Evolutionary conservation across 1,140 invertebrate species (phyloP), one percentile per base, ranked within the genome.

Genomic region (Diorhabda sublineata): DNA sequence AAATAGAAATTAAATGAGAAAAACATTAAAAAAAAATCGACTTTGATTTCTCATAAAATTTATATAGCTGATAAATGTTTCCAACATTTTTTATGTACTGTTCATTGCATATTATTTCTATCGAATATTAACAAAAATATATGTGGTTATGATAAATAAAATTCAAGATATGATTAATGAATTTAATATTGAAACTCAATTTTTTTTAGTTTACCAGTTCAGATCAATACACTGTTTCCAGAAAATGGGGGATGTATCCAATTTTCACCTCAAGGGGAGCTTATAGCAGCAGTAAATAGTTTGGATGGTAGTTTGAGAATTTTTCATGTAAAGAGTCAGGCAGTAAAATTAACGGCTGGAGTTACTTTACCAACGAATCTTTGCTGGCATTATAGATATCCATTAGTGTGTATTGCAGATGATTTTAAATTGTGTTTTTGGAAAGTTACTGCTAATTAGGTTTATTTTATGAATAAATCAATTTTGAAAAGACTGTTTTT

Each of bases 381-480:
- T 57, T 83, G 82, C 2, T 90, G 88, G 87, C 88, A 89, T 76
- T 84, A 86, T 68, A 83, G 86, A 65, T 78, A 88, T 66, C 88
- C 87, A 0, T 85, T 88, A 66, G 78, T 90, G 59, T 88, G 85
- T 72, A 83, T 85, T 4, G 87, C 84, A 8, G 87, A 85, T 76
- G 87, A 89, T 73, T 81, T 82, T 68, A 87, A 86, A 75, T 70
- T 90, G 11, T 82, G 81, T 72, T 87, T 90, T 75, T 90, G 88
- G 88, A 87, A 85, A 79, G 78, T 89, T 58, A 83, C 82, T 71
- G 81, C 83, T 47, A 87, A 86, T 74, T 87, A 81, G 83, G 56
- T 26, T 26, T 26, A 26, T 26, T 26, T 26, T 26, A 26, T 26
- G 26, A 26, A 26, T 26, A 26, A 26, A 26, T 26, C 26, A 26